Base-by-base conservation (phyloP, 2,888 invertebrate species). In the Temnothorax rugatulus region DNA sequence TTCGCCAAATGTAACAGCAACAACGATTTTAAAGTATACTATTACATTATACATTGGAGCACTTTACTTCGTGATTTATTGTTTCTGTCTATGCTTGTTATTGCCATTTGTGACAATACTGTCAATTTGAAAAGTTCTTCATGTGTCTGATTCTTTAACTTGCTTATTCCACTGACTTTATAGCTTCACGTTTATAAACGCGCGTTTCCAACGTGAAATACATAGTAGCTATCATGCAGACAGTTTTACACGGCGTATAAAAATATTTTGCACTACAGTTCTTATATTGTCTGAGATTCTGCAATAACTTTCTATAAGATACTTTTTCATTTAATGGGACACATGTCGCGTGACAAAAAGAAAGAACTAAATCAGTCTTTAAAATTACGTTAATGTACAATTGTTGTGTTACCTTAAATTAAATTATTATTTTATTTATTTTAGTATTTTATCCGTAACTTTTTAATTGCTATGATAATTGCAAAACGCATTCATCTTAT, bases 51-150 rank as follows among this genome's bases (percentile, higher is more conserved):
- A 66, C 38, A n/a, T 25, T 44, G 3, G 44, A 44, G n/a, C 29
- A n/a, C 25, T 52, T 54, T 11, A 29, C 29, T 25, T 25, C 3
- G 52, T 25, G 25, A 13, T 47, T 5, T 77, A 41, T 57, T 77
- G 68, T 68, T 68, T 54, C 68, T 68, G 44, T 77, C 34, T 34
- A 34, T 34, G 34, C 68, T 68, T 54, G 41, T 25, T 54, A 54
- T 54, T 29, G 54, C 8, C 54, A 41, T 41, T 54, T 41, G 9
- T 68, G 77, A 68, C 29, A 77, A 41, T n/a, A 41, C 8, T 13
- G 5, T 66, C 52, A 66, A 21, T 64, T 54, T 64, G 38, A 52
- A 76, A 76, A 64, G 41, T 54, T 64, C n/a, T 66, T 52, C 5
- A 29, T 8, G n/a, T 13, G 25, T 76, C 13, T 38, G 52, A 66